Base-by-base conservation (phyloP, 1,140 invertebrate genomes). In the Rhizoglyphus robini region DNA sequence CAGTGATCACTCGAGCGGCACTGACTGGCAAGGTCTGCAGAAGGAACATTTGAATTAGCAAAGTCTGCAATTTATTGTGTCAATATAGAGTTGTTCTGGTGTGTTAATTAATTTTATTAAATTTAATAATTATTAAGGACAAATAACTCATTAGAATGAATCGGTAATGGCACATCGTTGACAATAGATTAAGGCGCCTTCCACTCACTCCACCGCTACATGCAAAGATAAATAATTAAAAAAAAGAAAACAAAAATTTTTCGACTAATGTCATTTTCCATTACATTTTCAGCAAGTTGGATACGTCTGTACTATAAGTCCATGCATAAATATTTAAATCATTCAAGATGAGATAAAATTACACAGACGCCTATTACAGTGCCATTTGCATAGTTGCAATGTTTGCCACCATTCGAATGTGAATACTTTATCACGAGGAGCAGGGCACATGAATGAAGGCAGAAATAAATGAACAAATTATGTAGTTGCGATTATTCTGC, bases 1-100 rank as follows among this genome's bases (percentile, higher is more conserved):
- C n/a, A n/a, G n/a, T n/a, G n/a, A n/a, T n/a, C n/a, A n/a, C n/a
- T n/a, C n/a, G n/a, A n/a, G n/a, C n/a, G n/a, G n/a, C n/a, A n/a
- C n/a, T n/a, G n/a, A n/a, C n/a, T n/a, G n/a, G n/a, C n/a, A n/a
- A n/a, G n/a, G n/a, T n/a, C n/a, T n/a, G n/a, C n/a, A 8, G 20
- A 25, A 54, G 31, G 8, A 54, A 54, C 23, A 54, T 54, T 54
- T 54, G 23, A 54, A 54, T 54, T 54, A 54, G n/a, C n/a, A n/a
- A n/a, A n/a, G 51, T 54, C 23, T 32, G 51, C 51, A 54, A 54
- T 54, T 54, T 54, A 54, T 54, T 54, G 51, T 54, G 51, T 54
- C 51, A 54, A 54, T 54, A 54, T 27, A 27, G 51, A 54, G 51
- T 54, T 54, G 51, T 54, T 54, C 20, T 25, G 51, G 23, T 15